Evolutionary conservation across 2,113 vertebrate species (phyloP), one percentile per base, ranked within the genome.

Genomic region (Montifringilla adamsi): DNA sequence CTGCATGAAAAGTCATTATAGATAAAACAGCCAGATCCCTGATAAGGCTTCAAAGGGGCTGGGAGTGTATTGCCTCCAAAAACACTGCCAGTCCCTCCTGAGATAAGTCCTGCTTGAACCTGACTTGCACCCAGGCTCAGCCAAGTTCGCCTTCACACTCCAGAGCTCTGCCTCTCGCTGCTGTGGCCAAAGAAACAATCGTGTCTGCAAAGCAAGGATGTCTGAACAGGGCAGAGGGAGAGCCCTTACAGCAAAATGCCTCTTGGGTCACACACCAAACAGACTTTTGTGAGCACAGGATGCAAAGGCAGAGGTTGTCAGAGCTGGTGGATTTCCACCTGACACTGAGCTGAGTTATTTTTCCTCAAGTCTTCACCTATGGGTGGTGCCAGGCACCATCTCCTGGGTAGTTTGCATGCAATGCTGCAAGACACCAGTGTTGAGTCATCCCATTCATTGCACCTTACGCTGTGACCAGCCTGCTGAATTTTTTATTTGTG

Each of bases 1-100:
- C 91, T 90, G 60, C 49, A 79, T 69, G 74, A 79, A 95, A 97
- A 97, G 64, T 70, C 86, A 84, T 90, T 90, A 77, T 30, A 96
- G 96, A 96, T 96, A 84, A 94, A 94, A 79, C 41, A 70, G 46
- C 30, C 94, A 73, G 50, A 76, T 89, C 59, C 47, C 43, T 6
- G 82, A 23, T 92, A 85, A 95, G 50, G 47, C 53, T 91, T 95
- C 74, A 73, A 62, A 93, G 87, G 90, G 56, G 60, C 43, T 44
- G 62, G 49, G 13, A 74, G 69, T 41, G 41, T 31, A 72, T 68
- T 91, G 64, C 94, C 96, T 94, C 96, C 86, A 79, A 62, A 96
- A 94, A 82, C 83, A 79, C 21, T 24, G 44, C 93, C 69, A 89
- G 73, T 46, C 66, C 58, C n/a, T 89, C 82, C 82, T 7, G 8